These are phyloP conservation scores for Sigmodon hispidus DNA, from an alignment of 2,113 vertebrate genomes.

Conservation along the genomic window DNA sequence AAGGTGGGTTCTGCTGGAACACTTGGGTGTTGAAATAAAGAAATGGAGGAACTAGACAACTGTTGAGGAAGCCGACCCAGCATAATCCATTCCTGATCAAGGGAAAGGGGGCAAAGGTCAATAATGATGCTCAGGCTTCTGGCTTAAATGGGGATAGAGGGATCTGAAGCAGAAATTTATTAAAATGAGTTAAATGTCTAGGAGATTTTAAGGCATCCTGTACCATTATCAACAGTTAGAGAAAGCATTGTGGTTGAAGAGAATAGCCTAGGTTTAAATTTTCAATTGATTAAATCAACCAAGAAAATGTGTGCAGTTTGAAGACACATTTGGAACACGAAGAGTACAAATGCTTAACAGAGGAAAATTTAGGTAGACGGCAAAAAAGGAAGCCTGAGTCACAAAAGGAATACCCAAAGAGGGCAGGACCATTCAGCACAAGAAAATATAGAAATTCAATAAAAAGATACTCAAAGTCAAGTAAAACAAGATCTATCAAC, in stretches of 20 bases:
- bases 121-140: not conserved
- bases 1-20: not conserved
- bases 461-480: not conserved
- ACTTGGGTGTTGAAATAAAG: not conserved
- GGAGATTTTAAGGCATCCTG: not conserved
- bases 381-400: not conserved
- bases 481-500: not conserved
- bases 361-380: not conserved
- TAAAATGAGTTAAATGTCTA: not conserved
- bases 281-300: not conserved
- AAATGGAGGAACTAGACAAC: not conserved
- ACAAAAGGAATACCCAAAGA: not conserved
- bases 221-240: not conserved
- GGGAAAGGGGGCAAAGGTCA: not conserved
- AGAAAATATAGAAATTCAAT: not conserved
- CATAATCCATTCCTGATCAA: not conserved
- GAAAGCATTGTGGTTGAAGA: not conserved
- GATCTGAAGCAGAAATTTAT: not conserved
- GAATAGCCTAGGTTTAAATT: not conserved
- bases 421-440: accelerated
- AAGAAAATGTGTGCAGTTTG: not conserved
- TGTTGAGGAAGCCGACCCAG: not conserved
- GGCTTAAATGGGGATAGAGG: not conserved
- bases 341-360: not conserved
- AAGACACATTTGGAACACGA: not conserved